Percentiles rank a stretch among this genome's conserved stretches.
These are phyloP conservation scores for Anoplolepis gracilipes DNA, from an alignment of 1,140 invertebrate genomes.

Conservation along the genomic window DNA sequence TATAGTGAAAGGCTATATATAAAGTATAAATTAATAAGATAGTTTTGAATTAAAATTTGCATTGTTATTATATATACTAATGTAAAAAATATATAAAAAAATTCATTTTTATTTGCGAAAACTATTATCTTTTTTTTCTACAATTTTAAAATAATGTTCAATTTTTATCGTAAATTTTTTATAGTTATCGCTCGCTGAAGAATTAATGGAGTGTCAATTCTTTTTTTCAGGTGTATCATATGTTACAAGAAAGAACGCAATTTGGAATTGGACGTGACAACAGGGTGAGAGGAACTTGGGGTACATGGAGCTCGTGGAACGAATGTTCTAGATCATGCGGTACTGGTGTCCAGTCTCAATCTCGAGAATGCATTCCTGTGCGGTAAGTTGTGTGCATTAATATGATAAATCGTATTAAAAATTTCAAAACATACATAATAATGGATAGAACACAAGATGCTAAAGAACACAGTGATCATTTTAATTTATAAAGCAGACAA, in stretches of 20 bases:
- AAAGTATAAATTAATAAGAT: background rate
- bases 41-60: background rate
- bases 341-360: conserved; percentile 83
- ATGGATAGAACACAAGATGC: background rate
- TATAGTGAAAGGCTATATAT: background rate
- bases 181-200: background rate
- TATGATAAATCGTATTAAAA: background rate
- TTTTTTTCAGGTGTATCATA: conserved; percentile 81
- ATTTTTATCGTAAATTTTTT: background rate
- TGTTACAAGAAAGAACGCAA: conserved; percentile 81
- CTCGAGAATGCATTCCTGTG: conserved; percentile 80
- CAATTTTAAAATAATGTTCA: background rate
- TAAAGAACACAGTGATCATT: background rate
- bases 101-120: background rate
- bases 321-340: conserved; percentile 84
- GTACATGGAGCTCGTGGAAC: conserved; percentile 83
- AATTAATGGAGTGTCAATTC: conserved; percentile 32
- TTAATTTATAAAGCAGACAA: background rate
- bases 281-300: conserved; percentile 82
- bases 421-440: background rate
- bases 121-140: background rate
- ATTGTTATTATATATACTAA: background rate
- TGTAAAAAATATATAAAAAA: background rate
- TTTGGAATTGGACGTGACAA: conserved; percentile 80
- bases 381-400: conserved; percentile 73